Conservation (phyloP, 2,797 vertebrate species). For the Discoglossus pictus region DNA sequence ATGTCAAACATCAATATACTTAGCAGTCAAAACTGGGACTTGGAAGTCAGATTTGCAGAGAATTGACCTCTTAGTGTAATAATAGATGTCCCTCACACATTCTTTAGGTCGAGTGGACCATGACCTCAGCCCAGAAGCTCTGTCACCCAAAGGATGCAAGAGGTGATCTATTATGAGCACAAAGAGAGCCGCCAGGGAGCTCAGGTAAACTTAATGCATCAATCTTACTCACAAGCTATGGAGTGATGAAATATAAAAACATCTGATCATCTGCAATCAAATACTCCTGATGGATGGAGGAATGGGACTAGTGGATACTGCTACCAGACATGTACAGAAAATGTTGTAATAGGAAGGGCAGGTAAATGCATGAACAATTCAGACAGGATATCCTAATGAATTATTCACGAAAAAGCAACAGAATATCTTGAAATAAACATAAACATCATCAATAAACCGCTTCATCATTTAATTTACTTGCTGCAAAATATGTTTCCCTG, state of each 20-base stretch:
- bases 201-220: constrained; percentile 24
- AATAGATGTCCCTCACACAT: constrained; percentile 39
- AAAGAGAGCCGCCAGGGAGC: constrained; percentile 6
- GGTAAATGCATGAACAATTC: too few relatives aligned
- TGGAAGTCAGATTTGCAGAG: not conserved
- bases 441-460: too few relatives aligned
- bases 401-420: too few relatives aligned
- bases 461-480: too few relatives aligned
- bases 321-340: too few relatives aligned
- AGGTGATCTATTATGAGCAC: constrained; percentile 40
- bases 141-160: constrained; percentile 47
- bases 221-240: constrained; percentile 33
- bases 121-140: constrained; percentile 39
- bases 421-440: too few relatives aligned
- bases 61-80: constrained; percentile 23
- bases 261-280: constrained; percentile 5
- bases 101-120: constrained; percentile 49
- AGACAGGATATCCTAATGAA: too few relatives aligned
- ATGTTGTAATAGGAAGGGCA: too few relatives aligned
- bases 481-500: too few relatives aligned
- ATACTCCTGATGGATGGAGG: constrained; percentile 18
- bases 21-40: constrained; percentile 8
- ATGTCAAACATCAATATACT: not conserved
- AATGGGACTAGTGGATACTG: not conserved
- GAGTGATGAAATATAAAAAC: constrained; percentile 43